Evolutionary conservation across 1,140 invertebrate species (phyloP).

Genomic region (Eufriesea mexicana): DNA sequence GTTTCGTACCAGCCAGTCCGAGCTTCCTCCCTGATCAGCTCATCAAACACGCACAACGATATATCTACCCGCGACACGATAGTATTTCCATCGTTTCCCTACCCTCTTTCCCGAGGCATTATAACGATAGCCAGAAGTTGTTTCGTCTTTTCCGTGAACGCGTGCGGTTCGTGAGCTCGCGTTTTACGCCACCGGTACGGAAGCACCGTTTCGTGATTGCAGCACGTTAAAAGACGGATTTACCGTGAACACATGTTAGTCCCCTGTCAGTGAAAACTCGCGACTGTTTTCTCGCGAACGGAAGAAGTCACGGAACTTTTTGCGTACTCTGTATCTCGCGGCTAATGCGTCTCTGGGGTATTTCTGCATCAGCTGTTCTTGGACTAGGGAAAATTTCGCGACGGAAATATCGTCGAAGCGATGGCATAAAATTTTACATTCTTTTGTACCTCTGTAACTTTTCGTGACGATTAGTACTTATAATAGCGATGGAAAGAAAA

Average conservation of each 20-base stretch:
- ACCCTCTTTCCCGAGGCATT: conserved; percentile 22
- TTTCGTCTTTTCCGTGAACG: conserved; percentile 22
- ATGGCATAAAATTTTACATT: no score
- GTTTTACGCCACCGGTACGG: conserved; percentile 11
- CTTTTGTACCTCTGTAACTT: no score
- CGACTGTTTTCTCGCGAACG: conserved; percentile 4
- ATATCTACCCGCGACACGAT: conserved; percentile 63
- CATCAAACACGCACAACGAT: conserved; percentile 65
- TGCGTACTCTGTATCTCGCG: background rate
- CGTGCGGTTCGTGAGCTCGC: no score
- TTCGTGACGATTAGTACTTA: no score
- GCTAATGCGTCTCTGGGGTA: no score
- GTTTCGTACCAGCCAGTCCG: conserved; percentile 69
- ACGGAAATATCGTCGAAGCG: no score
- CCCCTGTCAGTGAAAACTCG: conserved; percentile 29
- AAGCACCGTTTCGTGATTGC: conserved; percentile 39
- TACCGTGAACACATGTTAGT: conserved; percentile 12
- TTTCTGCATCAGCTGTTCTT: no score
- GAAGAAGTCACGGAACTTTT: conserved; percentile 35
- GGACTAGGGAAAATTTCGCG: no score
- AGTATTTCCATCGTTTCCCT: conserved; percentile 59
- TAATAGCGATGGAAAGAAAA: no score
- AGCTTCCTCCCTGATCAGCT: conserved; percentile 46
- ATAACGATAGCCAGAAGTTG: conserved; percentile 61
- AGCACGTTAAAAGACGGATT: conserved; percentile 35